Evolutionary conservation across 2,888 invertebrate genomes (phyloP).

Genomic region (Andrena chrysosceles): DNA sequence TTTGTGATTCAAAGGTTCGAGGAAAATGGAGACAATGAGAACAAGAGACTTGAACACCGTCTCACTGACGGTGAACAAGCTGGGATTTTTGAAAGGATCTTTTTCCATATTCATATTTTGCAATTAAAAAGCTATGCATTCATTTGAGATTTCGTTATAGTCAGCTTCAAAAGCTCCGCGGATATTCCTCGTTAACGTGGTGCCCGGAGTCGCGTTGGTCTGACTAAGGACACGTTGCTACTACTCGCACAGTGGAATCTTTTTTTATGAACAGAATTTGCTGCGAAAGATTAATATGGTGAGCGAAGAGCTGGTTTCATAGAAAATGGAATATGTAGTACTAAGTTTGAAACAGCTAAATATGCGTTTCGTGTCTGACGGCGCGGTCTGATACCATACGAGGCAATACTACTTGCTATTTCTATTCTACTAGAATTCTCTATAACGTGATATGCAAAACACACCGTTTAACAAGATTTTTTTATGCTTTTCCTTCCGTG

Average conservation of each 20-base stretch:
- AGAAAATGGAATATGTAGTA: background rate
- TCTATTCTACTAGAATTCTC: background rate
- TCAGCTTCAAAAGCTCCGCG: background rate
- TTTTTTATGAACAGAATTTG: background rate
- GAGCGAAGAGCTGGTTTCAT: background rate
- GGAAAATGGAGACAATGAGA: background rate
- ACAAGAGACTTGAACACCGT: no score
- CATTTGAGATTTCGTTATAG: background rate
- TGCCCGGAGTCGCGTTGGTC: background rate
- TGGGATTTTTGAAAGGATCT: background rate
- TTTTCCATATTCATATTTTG: background rate
- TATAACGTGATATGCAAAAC: background rate
- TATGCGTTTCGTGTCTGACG: background rate
- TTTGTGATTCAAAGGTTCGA: background rate
- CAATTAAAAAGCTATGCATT: background rate
- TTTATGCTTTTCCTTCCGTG: no score
- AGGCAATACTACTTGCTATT: slow-evolving; percentile 2
- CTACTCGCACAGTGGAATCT: background rate
- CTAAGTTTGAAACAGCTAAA: background rate
- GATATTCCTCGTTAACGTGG: background rate
- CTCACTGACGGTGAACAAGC: no score
- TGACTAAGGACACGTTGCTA: background rate
- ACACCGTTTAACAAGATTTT: background rate
- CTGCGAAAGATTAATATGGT: background rate
- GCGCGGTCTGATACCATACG: background rate